Conservation (phyloP, 1,140 invertebrate genomes). For the Polypedilum pembai region DNA sequence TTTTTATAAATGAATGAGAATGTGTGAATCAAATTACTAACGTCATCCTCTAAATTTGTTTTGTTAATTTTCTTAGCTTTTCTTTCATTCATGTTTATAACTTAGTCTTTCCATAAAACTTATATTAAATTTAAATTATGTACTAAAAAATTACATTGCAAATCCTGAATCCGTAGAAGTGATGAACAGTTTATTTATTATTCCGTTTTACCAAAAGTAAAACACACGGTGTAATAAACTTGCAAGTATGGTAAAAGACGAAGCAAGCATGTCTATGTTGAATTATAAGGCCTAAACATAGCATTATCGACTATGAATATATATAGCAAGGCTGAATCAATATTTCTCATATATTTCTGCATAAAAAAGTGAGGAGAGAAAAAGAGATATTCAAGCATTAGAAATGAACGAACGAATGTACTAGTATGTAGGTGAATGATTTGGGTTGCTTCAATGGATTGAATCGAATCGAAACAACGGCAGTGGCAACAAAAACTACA, state of each 20-base stretch:
- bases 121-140: no score
- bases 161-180: neutral
- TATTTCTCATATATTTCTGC: constrained; percentile 22
- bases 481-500: neutral
- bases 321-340: constrained; percentile 23
- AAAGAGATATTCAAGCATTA: constrained; percentile 11
- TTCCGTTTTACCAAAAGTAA: neutral
- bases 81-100: no score
- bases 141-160: no score
- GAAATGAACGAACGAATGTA: constrained; percentile 12
- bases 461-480: neutral
- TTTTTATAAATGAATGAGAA: neutral
- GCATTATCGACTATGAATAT: neutral
- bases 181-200: neutral
- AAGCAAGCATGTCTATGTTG: neutral
- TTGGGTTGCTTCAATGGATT: constrained; percentile 11
- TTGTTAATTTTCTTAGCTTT: neutral
- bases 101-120: no score
- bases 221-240: neutral
- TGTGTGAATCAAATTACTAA: constrained; percentile 10
- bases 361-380: neutral
- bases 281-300: neutral
- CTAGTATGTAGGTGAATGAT: constrained; percentile 24
- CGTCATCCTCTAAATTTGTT: neutral
- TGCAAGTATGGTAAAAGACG: neutral